Evolutionary conservation across 2,888 invertebrate genomes (phyloP).

Genomic region (Cephus pygmeus): DNA sequence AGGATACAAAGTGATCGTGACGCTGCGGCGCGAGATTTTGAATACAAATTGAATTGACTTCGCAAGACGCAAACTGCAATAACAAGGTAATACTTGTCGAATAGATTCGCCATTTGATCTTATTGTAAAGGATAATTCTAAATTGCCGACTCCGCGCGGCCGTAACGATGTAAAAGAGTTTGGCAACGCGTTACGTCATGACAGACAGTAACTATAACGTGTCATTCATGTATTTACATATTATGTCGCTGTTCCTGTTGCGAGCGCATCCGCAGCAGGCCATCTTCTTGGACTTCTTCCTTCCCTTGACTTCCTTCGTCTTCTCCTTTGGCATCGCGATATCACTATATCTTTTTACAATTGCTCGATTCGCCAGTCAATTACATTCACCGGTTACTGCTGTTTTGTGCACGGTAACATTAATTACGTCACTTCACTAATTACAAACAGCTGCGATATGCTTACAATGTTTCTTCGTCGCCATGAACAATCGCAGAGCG

Average conservation of each 20-base stretch:
- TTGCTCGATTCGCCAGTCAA: background rate
- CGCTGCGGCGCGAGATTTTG: background rate
- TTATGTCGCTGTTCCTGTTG: conserved; percentile 64
- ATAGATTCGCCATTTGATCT: background rate
- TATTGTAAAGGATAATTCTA: background rate
- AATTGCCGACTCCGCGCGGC: background rate
- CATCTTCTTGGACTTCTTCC: conserved; percentile 47
- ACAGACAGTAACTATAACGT: background rate
- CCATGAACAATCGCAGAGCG: background rate
- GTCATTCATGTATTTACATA: conserved; percentile 51
- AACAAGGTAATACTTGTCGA: background rate
- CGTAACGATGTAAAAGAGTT: background rate
- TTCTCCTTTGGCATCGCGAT: conserved; percentile 39
- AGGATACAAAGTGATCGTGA: background rate
- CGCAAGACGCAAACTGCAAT: background rate
- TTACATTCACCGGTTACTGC: background rate
- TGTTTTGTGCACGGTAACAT: background rate
- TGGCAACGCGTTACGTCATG: background rate
- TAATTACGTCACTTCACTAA: background rate
- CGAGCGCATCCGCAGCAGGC: conserved; percentile 62
- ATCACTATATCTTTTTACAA: background rate
- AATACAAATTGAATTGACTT: background rate
- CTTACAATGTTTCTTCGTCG: background rate
- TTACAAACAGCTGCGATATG: background rate
- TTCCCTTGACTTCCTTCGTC: conserved; percentile 35